Conservation (phyloP, 2,888 invertebrate species). For the Hypercompe scribonia region DNA sequence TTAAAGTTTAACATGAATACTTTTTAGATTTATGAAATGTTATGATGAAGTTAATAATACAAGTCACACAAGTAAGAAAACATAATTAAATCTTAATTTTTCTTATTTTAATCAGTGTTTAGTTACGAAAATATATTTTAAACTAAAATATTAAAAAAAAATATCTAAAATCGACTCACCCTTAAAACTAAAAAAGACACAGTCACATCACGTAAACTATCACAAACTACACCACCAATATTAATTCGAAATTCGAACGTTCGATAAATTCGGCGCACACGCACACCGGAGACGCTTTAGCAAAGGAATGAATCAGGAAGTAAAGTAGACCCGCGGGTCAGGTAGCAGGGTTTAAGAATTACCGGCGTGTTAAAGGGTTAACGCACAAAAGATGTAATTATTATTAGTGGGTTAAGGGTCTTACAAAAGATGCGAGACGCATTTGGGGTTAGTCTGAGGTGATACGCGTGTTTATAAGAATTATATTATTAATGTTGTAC, state of each 20-base stretch:
- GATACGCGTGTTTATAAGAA: conserved; percentile 63
- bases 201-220: conserved; percentile 22
- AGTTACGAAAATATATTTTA: neutral
- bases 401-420: conserved; percentile 80
- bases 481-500: conserved; percentile 49
- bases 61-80: too few species aligned
- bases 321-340: conserved; percentile 77
- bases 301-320: conserved; percentile 84
- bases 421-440: conserved; percentile 71
- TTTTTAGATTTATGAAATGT: neutral
- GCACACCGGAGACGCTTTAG: conserved; percentile 75
- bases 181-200: conserved; percentile 24
- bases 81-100: neutral
- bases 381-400: conserved; percentile 82
- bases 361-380: conserved; percentile 83
- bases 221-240: conserved; percentile 32
- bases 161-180: neutral
- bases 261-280: conserved; percentile 73
- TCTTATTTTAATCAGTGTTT: neutral
- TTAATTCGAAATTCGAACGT: conserved; percentile 56
- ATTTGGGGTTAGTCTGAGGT: conserved; percentile 76
- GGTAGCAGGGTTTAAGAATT: conserved; percentile 84
- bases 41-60: neutral
- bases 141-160: neutral
- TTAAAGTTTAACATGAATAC: neutral